phyloP scores from a whole-genome alignment of 2,888 invertebrate genomes.

The Atrina japonica region DNA sequence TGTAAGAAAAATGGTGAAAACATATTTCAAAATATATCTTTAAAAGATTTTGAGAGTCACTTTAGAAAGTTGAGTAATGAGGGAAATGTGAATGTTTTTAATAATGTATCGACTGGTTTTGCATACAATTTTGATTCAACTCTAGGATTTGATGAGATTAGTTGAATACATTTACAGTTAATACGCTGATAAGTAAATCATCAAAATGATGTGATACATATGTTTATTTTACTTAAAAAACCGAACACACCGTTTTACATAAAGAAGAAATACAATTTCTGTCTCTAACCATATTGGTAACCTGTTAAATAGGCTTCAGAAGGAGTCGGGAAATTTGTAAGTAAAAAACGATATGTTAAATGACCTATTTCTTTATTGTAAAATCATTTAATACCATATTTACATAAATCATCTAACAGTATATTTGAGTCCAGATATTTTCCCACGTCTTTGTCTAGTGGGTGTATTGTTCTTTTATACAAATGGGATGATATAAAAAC shows the following conservation, averaged over 20 bases:
- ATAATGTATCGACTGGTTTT: not conserved
- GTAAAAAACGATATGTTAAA: not conserved
- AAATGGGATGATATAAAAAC: not conserved
- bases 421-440: not conserved
- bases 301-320: constrained; percentile 1
- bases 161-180: too few species aligned
- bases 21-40: not conserved
- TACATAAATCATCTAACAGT: not conserved
- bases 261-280: not conserved
- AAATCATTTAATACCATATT: not conserved
- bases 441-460: not conserved
- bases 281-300: too few species aligned
- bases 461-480: not conserved
- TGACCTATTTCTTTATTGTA: constrained; percentile 1
- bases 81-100: not conserved
- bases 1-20: not conserved
- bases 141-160: constrained; percentile 1
- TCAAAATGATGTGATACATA: too few species aligned
- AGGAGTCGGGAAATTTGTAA: not conserved
- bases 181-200: too few species aligned
- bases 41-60: not conserved
- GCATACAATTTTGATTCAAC: not conserved
- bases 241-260: too few species aligned
- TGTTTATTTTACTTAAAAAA: too few species aligned
- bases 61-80: not conserved